These are phyloP conservation scores for Cynopterus sphinx DNA, from an alignment of 2,797 vertebrate species.

Conservation along the genomic window DNA sequence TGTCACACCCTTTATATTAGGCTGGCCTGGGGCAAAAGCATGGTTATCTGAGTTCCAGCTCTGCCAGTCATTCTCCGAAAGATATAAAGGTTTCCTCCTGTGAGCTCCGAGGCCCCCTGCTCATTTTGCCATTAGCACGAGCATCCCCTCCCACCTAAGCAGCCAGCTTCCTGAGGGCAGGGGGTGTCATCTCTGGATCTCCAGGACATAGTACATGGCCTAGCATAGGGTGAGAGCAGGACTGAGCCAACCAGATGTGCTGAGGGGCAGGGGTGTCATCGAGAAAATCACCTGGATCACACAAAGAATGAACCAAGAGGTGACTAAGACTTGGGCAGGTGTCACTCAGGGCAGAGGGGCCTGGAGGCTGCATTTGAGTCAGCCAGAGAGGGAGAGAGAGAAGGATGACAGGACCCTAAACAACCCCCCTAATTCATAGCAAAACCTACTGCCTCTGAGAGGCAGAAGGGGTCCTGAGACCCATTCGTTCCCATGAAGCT, in stretches of 20 bases:
- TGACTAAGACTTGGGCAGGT: not conserved
- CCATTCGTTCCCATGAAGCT: not conserved
- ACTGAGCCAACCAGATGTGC: not conserved
- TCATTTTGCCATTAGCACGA: too few species aligned
- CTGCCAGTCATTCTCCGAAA: not conserved
- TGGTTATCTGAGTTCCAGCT: not conserved
- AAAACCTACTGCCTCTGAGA: not conserved
- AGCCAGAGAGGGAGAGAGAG: not conserved
- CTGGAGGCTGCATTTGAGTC: not conserved
- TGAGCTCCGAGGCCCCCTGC: not conserved
- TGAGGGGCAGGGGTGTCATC: not conserved
- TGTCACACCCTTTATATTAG: not conserved
- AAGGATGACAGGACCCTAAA: not conserved
- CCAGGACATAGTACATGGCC: not conserved
- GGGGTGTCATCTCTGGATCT: not conserved
- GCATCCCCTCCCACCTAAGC: rapidly evolving
- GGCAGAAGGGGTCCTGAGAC: not conserved
- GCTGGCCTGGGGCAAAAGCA: not conserved
- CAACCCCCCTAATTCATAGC: not conserved
- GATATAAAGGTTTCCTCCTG: not conserved
- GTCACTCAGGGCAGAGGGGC: not conserved
- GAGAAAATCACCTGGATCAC: not conserved
- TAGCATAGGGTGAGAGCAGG: not conserved
- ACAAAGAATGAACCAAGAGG: not conserved
- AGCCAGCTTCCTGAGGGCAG: not conserved